phyloP scores from a whole-genome alignment of 2,888 invertebrate species.

The Caenorhabditis macrosperma region DNA sequence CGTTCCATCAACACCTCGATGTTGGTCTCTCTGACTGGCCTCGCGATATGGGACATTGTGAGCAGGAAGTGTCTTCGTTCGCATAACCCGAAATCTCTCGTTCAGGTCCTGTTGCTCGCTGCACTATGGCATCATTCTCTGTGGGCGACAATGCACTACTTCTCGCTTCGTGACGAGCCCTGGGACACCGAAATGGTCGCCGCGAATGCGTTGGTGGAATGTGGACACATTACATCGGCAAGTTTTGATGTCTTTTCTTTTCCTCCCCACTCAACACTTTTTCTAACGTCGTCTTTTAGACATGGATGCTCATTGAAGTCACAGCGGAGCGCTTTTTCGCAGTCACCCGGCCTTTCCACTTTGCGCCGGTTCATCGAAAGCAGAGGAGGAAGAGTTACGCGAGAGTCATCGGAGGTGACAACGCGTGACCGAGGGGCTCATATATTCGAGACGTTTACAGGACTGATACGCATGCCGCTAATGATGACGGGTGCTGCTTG shows the following conservation, averaged over 20 bases:
- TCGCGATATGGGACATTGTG: slow-evolving; percentile 57
- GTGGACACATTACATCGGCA: slow-evolving; percentile 73
- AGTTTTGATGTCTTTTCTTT: neutral
- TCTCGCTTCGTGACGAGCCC: slow-evolving; percentile 48
- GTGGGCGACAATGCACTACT: slow-evolving; percentile 66
- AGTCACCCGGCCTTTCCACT: slow-evolving; percentile 70
- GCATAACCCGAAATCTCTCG: neutral
- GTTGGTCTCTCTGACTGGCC: slow-evolving; percentile 71
- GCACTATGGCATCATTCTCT: slow-evolving; percentile 69
- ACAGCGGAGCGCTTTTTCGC: slow-evolving; percentile 72
- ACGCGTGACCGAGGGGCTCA: neutral
- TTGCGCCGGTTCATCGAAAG: slow-evolving; percentile 52
- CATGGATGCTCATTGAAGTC: slow-evolving; percentile 74
- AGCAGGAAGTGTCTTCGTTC: neutral
- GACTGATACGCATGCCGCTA: slow-evolving; percentile 67
- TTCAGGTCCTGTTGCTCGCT: slow-evolving; percentile 65
- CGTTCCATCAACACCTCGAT: slow-evolving; percentile 72
- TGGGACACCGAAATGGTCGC: slow-evolving; percentile 65
- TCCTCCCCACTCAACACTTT: neutral
- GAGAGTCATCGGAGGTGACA: slow-evolving; percentile 59
- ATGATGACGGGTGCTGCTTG: slow-evolving; percentile 68
- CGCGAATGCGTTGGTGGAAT: slow-evolving; percentile 68
- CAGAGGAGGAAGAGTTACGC: slow-evolving; percentile 61
- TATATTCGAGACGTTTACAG: slow-evolving; percentile 49
- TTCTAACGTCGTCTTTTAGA: slow-evolving; percentile 68